A percentile compares a stretch with the other conserved stretches of the same genome.
phyloP scores from a whole-genome alignment of 2,797 vertebrate genomes.

The Mus caroli region DNA sequence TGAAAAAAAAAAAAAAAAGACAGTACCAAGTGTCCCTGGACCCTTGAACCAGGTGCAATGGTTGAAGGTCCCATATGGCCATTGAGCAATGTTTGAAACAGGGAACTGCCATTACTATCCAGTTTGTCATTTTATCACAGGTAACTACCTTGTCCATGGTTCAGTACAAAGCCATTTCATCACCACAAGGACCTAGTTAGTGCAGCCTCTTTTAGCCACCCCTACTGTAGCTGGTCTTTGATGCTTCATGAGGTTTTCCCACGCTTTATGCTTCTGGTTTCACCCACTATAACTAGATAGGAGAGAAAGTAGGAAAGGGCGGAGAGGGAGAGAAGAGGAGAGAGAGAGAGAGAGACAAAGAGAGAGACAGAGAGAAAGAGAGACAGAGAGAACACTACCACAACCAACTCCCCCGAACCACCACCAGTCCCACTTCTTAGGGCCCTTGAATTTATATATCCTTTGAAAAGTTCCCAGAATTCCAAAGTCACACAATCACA shows the following conservation, averaged over 20 bases:
- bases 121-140: not conserved
- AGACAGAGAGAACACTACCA: not conserved
- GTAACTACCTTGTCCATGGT: not conserved
- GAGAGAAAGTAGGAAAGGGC: too few species aligned
- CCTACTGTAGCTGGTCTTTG: not conserved
- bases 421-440: not conserved
- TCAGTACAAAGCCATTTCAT: not conserved
- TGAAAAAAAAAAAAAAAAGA: not conserved
- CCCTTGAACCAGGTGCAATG: not conserved
- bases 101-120: not conserved
- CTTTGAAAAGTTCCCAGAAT: not conserved
- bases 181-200: not conserved
- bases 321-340: too few species aligned
- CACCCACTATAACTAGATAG: not conserved
- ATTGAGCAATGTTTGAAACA: not conserved
- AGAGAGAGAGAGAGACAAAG: too few species aligned
- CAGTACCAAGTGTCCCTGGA: not conserved
- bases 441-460: not conserved
- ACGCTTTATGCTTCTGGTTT: not conserved
- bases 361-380: too few species aligned
- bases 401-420: not conserved
- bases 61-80: not conserved
- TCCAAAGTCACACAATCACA: not conserved
- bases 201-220: accelerated
- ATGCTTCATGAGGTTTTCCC: not conserved